Evolutionary conservation across 2,888 invertebrate species (phyloP).

Genomic region (Eremobia ochroleuca): DNA sequence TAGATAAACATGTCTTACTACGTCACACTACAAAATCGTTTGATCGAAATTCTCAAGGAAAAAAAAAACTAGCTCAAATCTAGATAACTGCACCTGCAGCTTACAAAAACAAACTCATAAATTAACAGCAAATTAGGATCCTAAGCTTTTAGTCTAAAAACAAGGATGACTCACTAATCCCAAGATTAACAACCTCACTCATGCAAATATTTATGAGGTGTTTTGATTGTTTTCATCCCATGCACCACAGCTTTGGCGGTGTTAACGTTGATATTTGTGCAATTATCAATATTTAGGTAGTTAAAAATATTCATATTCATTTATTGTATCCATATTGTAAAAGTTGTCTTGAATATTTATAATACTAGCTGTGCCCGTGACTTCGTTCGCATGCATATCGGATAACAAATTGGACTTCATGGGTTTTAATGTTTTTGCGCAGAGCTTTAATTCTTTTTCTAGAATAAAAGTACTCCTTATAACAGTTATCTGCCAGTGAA

Average conservation of each 20-base stretch:
- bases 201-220: conserved; percentile 14
- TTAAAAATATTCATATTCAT: background rate
- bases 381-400: background rate
- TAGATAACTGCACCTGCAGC: conserved; percentile 35
- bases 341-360: background rate
- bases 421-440: too few relatives aligned
- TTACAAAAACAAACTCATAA: conserved; percentile 61
- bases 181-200: conserved; percentile 9
- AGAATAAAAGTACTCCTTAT: background rate
- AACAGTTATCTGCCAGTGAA: background rate
- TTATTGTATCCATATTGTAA: background rate
- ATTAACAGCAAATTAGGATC: conserved; percentile 25
- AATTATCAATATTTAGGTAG: background rate
- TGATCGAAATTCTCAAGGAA: background rate
- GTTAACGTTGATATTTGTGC: background rate
- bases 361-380: background rate
- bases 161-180: conserved; percentile 46
- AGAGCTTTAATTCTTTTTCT: too few relatives aligned
- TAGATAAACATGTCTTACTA: conserved; percentile 15
- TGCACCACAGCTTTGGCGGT: background rate
- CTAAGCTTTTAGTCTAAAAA: conserved; percentile 34
- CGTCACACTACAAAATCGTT: conserved; percentile 10
- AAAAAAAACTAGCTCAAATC: conserved; percentile 33
- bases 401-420: background rate
- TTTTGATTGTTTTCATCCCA: background rate